Base-by-base conservation (phyloP, 2,888 invertebrate genomes). In the Cecidostiba fungosa region DNA sequence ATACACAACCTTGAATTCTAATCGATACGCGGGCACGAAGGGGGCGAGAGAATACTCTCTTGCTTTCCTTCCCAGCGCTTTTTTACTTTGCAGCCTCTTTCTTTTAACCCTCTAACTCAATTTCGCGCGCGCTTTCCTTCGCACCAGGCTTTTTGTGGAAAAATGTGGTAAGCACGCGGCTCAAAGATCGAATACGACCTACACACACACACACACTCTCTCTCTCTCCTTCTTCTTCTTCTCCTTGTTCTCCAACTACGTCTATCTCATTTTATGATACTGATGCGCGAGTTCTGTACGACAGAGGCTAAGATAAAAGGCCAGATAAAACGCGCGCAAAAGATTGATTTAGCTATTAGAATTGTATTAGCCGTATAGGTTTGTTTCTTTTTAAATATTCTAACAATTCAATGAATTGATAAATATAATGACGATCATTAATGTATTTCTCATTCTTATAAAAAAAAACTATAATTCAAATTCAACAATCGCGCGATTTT, bases 1-100 rank as follows among this genome's bases (percentile, higher is more conserved):
- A 84, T 84, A 81, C 77, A 26, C 69, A 66, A 77, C 80, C 84
- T 77, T 80, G 81, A 84, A 83, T 81, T 80, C 72, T 77, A 86
- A 86, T 86, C 86, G 74, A 84, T 86, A 81, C 80, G 62, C 80
- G 79, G 78, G 73, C 23, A 36, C 39, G 62, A 12, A 23, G 26
- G 19, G 73, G 54, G 59, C 47, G 50, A 74, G 36, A 43, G n/a
- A 76, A 70, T 84, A 66, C 43, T 84, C 50, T 74, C 73, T 66
- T 43, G 16, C 32, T 26, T 59, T 32, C 19, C 54, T 66, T 43
- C 73, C 43, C 0, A 8, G 50, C 39, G 47, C 23, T 66, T 79
- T 78, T 73, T 78, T 72, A 62, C 59, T 62, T 23, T 69, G 16
- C 23, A 14, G 14, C 47, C 29, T 47, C 8, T 4, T 29, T 26